Conservation (phyloP, 2,797 vertebrate species). For the Neostethus bicornis region DNA sequence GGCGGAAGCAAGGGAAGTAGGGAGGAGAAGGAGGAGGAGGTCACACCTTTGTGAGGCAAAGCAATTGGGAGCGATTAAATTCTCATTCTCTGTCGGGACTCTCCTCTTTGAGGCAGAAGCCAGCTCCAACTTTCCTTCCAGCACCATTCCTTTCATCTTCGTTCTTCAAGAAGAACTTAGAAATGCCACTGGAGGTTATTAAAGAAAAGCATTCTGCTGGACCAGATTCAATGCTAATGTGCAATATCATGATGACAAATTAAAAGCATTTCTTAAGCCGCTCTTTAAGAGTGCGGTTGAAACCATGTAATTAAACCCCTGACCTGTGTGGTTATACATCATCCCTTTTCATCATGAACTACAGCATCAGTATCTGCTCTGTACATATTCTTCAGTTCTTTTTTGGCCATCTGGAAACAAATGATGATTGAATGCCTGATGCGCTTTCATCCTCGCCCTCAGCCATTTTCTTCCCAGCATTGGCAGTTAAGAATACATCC, state of each 20-base stretch:
- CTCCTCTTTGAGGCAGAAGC: conserved; percentile 40
- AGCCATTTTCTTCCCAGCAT: conserved; percentile 34
- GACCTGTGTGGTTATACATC: conserved; percentile 15
- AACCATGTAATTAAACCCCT: conserved; percentile 31
- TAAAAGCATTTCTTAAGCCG: conserved; percentile 22
- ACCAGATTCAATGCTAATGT: conserved; percentile 23
- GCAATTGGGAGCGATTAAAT: conserved; percentile 72
- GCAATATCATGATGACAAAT: conserved; percentile 32
- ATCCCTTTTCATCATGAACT: background rate
- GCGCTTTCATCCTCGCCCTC: conserved; percentile 22
- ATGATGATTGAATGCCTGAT: conserved; percentile 32
- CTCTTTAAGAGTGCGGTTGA: conserved; percentile 16
- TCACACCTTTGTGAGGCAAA: conserved; percentile 66
- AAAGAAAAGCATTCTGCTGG: conserved; percentile 48
- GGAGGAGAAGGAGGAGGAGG: conserved; percentile 2
- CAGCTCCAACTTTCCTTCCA: conserved; percentile 48
- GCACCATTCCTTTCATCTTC: conserved; percentile 59
- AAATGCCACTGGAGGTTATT: conserved; percentile 56
- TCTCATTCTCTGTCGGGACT: conserved; percentile 49
- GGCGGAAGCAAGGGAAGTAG: conserved; percentile 5
- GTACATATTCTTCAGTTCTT: conserved; percentile 4
- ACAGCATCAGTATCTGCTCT: background rate
- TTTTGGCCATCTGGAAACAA: conserved; percentile 18
- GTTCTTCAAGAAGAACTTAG: conserved; percentile 51
- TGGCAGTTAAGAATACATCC: conserved; percentile 41